Conservation (phyloP, 1,140 invertebrate genomes). For the Hirudo medicinalis region DNA sequence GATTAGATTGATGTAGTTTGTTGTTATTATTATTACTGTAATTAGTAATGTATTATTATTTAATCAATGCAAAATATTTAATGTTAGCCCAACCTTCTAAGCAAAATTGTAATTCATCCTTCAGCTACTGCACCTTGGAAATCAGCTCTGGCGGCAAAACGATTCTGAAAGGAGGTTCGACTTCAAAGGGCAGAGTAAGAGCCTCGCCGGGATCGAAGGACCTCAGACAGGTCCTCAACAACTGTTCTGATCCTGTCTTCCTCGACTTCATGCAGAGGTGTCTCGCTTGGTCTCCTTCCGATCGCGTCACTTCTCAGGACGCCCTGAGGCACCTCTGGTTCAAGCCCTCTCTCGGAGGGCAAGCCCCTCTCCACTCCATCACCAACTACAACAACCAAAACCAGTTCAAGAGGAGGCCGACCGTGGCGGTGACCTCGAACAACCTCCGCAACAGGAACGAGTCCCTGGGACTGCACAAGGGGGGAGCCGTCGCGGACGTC, state of each 20-base stretch:
- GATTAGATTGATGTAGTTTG: too few relatives aligned
- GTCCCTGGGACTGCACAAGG: neutral
- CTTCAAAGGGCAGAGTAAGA: constrained; percentile 77
- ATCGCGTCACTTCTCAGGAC: constrained; percentile 74
- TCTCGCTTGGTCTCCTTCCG: constrained; percentile 86
- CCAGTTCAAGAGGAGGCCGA: neutral
- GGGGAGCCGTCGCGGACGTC: too few relatives aligned
- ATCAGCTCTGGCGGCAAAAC: constrained; percentile 73
- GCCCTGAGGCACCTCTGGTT: constrained; percentile 89
- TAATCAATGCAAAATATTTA: too few relatives aligned
- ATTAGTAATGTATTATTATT: too few relatives aligned
- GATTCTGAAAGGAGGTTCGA: constrained; percentile 68
- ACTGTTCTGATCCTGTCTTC: constrained; percentile 82
- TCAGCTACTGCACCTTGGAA: constrained; percentile 77
- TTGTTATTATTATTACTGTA: too few relatives aligned
- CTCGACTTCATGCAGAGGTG: constrained; percentile 89
- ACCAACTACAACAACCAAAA: neutral
- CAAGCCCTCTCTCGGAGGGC: constrained; percentile 35
- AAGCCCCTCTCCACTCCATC: neutral
- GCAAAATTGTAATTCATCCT: neutral
- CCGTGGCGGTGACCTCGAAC: neutral
- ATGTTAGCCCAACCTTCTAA: too few relatives aligned
- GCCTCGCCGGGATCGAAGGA: constrained; percentile 84
- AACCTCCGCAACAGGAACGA: neutral
- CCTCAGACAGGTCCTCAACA: constrained; percentile 73